A percentile compares a stretch with the other conserved stretches of the same genome.
Evolutionary conservation across 1,140 invertebrate species (phyloP).

Genomic region (Drosophila arizonae): DNA sequence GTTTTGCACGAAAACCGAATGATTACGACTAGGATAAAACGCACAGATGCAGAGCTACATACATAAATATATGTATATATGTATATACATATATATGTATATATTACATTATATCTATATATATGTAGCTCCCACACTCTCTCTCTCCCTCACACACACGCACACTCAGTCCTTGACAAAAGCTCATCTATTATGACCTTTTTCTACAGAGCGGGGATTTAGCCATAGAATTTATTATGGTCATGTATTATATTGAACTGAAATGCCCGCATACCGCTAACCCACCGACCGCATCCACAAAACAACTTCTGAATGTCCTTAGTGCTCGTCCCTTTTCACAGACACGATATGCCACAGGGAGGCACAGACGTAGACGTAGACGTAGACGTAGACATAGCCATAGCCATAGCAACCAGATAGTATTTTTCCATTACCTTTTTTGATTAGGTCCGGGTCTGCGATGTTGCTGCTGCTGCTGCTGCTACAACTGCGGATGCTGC

Average conservation of each 20-base stretch:
- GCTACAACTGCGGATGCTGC: too few relatives aligned
- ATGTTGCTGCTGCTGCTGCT: neutral
- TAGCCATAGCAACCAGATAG: constrained; percentile 49
- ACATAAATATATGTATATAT: constrained; percentile 12
- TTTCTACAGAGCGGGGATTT: constrained; percentile 77
- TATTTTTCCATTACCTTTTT: constrained; percentile 77
- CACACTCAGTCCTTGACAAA: constrained; percentile 36
- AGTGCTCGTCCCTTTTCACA: constrained; percentile 34
- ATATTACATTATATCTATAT: too few relatives aligned
- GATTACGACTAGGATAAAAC: constrained; percentile 58
- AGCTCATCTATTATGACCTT: constrained; percentile 80
- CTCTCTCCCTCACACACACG: constrained; percentile 12
- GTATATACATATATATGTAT: neutral
- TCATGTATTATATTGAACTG: constrained; percentile 76
- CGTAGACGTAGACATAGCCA: neutral
- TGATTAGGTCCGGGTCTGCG: constrained; percentile 57
- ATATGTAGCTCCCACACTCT: neutral
- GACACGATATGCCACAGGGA: constrained; percentile 20
- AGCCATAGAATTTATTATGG: constrained; percentile 78
- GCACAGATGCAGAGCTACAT: constrained; percentile 12
- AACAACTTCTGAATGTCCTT: constrained; percentile 42
- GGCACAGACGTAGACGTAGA: neutral
- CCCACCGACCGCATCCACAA: constrained; percentile 10
- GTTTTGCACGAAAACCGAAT: constrained; percentile 66
- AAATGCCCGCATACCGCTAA: constrained; percentile 19